phyloP scores from a whole-genome alignment of 2,113 vertebrate genomes.

The Merops nubicus region DNA sequence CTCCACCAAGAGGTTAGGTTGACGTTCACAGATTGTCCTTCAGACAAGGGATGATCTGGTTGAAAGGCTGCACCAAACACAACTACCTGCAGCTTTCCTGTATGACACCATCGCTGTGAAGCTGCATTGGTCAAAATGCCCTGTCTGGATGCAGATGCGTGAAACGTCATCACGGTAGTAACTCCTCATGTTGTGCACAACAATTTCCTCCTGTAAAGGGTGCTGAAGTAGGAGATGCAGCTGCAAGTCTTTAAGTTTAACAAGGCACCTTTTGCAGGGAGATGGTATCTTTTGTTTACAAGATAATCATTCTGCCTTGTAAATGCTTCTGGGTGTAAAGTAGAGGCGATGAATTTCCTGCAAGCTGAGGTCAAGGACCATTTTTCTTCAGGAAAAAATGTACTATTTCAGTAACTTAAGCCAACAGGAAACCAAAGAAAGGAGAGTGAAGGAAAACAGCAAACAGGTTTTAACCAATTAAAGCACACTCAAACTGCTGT shows the following conservation, averaged over 20 bases:
- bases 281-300: neutral
- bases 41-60: neutral
- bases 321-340: neutral
- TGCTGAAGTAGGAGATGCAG: neutral
- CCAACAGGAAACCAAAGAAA: neutral
- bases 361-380: neutral
- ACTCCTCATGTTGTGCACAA: neutral
- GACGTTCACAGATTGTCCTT: neutral
- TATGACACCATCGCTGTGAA: neutral
- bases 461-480: neutral
- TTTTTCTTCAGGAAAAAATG: neutral
- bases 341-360: neutral
- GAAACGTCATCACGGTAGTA: neutral
- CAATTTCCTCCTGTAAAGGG: neutral
- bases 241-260: neutral
- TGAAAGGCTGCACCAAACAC: neutral
- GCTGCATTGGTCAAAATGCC: neutral
- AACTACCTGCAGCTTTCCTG: neutral
- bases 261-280: neutral
- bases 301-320: too few relatives aligned
- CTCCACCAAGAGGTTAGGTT: neutral
- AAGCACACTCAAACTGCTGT: neutral
- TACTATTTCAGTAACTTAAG: neutral
- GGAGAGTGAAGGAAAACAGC: neutral
- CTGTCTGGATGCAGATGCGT: neutral